Conservation (phyloP, 2,113 vertebrate species). For the Microcebus ravelobensis region DNA sequence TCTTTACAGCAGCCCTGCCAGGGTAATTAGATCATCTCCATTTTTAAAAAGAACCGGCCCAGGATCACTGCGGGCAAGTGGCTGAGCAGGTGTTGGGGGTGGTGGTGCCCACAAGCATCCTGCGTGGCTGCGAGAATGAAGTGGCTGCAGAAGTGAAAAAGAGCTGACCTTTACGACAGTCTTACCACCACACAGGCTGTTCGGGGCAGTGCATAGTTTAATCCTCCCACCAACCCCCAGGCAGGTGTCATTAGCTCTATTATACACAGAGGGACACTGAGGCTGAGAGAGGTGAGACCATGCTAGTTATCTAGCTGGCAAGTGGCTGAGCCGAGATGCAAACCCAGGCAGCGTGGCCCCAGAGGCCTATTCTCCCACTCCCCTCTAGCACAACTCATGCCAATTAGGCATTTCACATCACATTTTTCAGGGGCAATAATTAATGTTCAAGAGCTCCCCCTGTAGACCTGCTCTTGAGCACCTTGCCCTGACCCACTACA, state of each 20-base stretch:
- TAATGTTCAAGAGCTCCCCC: not conserved
- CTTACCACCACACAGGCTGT: accelerated
- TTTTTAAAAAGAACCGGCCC: not conserved
- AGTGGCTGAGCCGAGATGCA: accelerated
- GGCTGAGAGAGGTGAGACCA: accelerated
- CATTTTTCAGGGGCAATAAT: not conserved
- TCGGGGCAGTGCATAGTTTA: accelerated
- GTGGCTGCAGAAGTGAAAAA: not conserved
- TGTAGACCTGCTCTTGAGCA: not conserved
- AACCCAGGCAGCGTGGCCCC: not conserved
- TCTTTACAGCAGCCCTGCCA: not conserved
- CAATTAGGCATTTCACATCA: not conserved
- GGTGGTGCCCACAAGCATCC: not conserved
- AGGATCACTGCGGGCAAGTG: not conserved
- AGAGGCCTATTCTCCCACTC: not conserved
- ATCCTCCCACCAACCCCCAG: not conserved
- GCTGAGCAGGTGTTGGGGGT: not conserved
- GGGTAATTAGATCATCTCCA: not conserved
- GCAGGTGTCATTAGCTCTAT: no score
- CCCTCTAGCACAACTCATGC: not conserved
- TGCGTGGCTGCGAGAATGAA: not conserved
- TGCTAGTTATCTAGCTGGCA: not conserved
- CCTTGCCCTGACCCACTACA: not conserved
- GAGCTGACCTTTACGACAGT: not conserved
- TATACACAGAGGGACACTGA: not conserved